phyloP scores from a whole-genome alignment of 2,888 invertebrate species.

The Rhagium mordax region DNA sequence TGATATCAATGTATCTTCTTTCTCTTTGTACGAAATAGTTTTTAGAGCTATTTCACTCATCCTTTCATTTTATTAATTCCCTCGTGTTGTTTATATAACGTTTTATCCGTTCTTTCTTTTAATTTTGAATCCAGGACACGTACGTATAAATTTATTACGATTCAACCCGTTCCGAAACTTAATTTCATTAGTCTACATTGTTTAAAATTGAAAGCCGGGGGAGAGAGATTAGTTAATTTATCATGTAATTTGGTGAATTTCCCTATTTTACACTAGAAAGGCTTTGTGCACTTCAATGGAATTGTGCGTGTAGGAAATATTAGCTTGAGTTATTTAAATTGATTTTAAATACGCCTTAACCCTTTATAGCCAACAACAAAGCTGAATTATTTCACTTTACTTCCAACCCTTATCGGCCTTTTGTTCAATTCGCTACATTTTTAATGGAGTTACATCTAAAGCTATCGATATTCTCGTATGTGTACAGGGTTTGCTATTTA shows the following conservation, averaged over 20 bases:
- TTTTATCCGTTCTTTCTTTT: slow-evolving; percentile 61
- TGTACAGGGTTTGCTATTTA: background rate
- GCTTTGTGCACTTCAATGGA: slow-evolving; percentile 62
- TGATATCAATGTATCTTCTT: slow-evolving; percentile 24
- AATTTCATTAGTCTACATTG: slow-evolving; percentile 71
- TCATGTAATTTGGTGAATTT: slow-evolving; percentile 67
- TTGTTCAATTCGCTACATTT: slow-evolving; percentile 43
- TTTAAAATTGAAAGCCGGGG: slow-evolving; percentile 69
- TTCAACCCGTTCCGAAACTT: slow-evolving; percentile 71
- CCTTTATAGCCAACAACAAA: slow-evolving; percentile 54
- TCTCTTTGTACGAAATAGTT: slow-evolving; percentile 24
- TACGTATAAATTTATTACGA: slow-evolving; percentile 68
- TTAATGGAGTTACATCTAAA: slow-evolving; percentile 23
- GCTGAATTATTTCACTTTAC: slow-evolving; percentile 47
- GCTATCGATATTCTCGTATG: background rate
- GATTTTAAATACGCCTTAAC: slow-evolving; percentile 58
- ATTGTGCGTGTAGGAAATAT: slow-evolving; percentile 64
- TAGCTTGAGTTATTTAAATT: slow-evolving; percentile 61
- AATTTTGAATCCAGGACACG: slow-evolving; percentile 63
- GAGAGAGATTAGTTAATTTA: slow-evolving; percentile 68
- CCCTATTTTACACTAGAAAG: slow-evolving; percentile 64
- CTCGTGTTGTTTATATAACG: slow-evolving; percentile 60
- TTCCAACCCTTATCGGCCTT: slow-evolving; percentile 38
- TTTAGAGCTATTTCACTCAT: slow-evolving; percentile 35
- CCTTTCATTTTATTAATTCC: slow-evolving; percentile 52